Evolutionary conservation across 2,888 invertebrate genomes (phyloP).

Genomic region (Epinotia bilunana): DNA sequence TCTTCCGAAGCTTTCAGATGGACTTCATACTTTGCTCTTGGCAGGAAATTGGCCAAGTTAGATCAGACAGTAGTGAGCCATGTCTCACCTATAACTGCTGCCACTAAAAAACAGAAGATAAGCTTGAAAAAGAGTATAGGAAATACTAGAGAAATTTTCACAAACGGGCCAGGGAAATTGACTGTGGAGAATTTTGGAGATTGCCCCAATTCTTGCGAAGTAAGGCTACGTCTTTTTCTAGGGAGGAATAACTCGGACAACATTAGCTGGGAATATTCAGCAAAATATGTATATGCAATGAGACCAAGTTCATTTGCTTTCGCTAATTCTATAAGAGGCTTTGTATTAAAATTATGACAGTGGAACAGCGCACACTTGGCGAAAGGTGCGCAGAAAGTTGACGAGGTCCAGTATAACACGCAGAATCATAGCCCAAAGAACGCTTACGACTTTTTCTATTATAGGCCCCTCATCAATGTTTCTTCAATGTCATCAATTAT

Average conservation of each 20-base stretch:
- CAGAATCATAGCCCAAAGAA: conserved; percentile 79
- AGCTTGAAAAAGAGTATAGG: conserved; percentile 84
- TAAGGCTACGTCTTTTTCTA: conserved; percentile 84
- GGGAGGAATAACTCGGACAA: conserved; percentile 81
- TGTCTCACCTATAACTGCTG: conserved; percentile 64
- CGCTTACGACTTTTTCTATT: conserved; percentile 72
- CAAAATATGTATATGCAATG: conserved; percentile 88
- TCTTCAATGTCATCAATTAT: conserved; percentile 76
- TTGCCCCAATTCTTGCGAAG: conserved; percentile 88
- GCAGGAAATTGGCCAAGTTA: conserved; percentile 68
- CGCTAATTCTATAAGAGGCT: conserved; percentile 87
- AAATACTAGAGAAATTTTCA: conserved; percentile 83
- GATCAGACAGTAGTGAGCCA: conserved; percentile 60
- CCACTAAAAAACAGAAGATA: conserved; percentile 78
- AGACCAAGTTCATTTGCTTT: conserved; percentile 88
- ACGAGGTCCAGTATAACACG: conserved; percentile 74
- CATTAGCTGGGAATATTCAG: conserved; percentile 86
- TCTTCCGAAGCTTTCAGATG: conserved; percentile 82
- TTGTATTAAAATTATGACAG: conserved; percentile 93
- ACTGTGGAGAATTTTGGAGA: conserved; percentile 88
- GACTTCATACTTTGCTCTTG: conserved; percentile 67
- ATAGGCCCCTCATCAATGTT: conserved; percentile 69
- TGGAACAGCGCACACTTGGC: conserved; percentile 86
- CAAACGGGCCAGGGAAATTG: conserved; percentile 86
- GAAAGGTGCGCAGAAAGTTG: conserved; percentile 78